These are phyloP conservation scores for Urosaurus nigricauda DNA, from an alignment of 2,797 vertebrate genomes.

Conservation along the genomic window DNA sequence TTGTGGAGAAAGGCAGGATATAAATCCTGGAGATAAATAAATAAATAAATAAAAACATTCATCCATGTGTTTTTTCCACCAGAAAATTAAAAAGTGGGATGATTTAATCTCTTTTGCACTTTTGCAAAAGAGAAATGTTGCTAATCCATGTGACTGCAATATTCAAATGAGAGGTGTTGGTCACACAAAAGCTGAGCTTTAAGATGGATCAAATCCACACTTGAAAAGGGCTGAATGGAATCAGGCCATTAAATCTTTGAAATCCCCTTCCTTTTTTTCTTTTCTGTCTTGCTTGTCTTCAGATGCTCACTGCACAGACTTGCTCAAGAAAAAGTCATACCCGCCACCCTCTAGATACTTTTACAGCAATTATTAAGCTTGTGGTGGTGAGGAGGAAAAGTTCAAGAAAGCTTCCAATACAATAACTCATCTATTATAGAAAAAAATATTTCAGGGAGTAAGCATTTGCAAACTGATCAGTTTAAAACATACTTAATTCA, in stretches of 20 bases:
- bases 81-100: not conserved
- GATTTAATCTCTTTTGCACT: not conserved
- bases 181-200: not conserved
- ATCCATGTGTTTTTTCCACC: not conserved
- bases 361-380: not conserved
- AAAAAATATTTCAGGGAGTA: not conserved
- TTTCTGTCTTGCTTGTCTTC: not conserved
- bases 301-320: not conserved
- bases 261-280: not conserved
- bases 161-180: not conserved
- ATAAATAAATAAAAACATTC: too few relatives aligned
- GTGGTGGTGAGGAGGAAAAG: not conserved
- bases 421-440: not conserved
- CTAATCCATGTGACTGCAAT: not conserved
- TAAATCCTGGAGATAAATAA: too few relatives aligned
- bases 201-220: not conserved
- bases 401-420: not conserved
- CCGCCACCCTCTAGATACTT: not conserved
- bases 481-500: conserved; percentile 1
- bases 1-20: too few relatives aligned
- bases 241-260: not conserved
- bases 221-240: not conserved
- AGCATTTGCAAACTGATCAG: not conserved
- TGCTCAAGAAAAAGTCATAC: not conserved
- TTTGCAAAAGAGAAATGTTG: not conserved